Evolutionary conservation across 2,888 invertebrate species (phyloP).

Genomic region (Melanargia galathea): DNA sequence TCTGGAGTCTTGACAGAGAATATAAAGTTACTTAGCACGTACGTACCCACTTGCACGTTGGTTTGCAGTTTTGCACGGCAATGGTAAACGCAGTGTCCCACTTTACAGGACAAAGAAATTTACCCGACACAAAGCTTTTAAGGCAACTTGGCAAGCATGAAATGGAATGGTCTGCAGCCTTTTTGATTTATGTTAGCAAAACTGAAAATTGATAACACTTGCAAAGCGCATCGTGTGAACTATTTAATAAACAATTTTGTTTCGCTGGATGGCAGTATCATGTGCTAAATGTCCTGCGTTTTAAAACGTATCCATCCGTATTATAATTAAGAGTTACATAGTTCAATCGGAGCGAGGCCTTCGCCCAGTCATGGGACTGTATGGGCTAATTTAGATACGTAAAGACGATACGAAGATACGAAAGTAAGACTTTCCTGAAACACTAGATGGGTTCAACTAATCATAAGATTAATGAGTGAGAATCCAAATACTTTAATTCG

Average conservation of each 20-base stretch:
- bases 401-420: no score
- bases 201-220: conserved; percentile 16
- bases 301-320: no score
- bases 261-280: not conserved
- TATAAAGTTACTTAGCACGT: conserved; percentile 5
- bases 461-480: not conserved
- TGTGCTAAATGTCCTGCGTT: not conserved
- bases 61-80: conserved; percentile 18
- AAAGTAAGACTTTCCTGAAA: not conserved
- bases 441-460: not conserved
- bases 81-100: conserved; percentile 26
- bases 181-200: conserved; percentile 27
- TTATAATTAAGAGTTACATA: no score
- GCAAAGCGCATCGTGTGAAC: conserved; percentile 8
- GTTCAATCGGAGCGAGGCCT: no score
- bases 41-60: conserved; percentile 11
- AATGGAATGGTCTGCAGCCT: conserved; percentile 26
- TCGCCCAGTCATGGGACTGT: no score
- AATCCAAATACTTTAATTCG: no score
- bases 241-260: conserved; percentile 9
- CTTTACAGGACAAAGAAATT: conserved; percentile 33
- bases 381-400: no score
- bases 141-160: conserved; percentile 32
- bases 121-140: conserved; percentile 34
- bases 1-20: not conserved